phyloP scores from a whole-genome alignment of 2,888 invertebrate species.

The Blera fallax region DNA sequence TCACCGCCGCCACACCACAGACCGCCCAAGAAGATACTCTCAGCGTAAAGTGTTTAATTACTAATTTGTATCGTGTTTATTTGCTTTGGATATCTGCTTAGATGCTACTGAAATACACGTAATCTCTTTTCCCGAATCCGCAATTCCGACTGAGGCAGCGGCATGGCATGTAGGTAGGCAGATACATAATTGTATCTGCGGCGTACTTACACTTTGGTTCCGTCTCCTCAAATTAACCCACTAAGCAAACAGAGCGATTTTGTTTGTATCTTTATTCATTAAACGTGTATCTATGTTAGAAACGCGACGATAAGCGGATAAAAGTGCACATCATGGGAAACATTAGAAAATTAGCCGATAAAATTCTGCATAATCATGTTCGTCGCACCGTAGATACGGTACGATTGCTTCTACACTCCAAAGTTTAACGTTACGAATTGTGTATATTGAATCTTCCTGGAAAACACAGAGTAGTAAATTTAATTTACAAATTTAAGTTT shows the following conservation, averaged over 20 bases:
- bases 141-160: not conserved
- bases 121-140: not conserved
- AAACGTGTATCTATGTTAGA: too few relatives aligned
- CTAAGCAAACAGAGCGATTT: not conserved
- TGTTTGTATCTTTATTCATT: slow-evolving; percentile 7
- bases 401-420: not conserved
- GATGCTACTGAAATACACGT: slow-evolving; percentile 2
- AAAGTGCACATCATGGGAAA: slow-evolving; percentile 1
- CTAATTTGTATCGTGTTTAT: not conserved
- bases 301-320: not conserved
- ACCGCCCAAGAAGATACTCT: not conserved
- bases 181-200: not conserved
- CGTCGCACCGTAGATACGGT: not conserved
- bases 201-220: not conserved
- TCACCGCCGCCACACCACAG: not conserved
- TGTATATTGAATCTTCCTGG: not conserved
- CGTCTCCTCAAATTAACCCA: not conserved
- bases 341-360: slow-evolving; percentile 7
- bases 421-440: not conserved
- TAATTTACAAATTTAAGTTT: not conserved
- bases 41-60: not conserved
- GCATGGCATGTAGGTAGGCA: not conserved
- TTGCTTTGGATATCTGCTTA: not conserved
- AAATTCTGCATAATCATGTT: slow-evolving; percentile 6
- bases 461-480: not conserved